Conservation (phyloP, 2,888 invertebrate species). For the Beris chalybata region DNA sequence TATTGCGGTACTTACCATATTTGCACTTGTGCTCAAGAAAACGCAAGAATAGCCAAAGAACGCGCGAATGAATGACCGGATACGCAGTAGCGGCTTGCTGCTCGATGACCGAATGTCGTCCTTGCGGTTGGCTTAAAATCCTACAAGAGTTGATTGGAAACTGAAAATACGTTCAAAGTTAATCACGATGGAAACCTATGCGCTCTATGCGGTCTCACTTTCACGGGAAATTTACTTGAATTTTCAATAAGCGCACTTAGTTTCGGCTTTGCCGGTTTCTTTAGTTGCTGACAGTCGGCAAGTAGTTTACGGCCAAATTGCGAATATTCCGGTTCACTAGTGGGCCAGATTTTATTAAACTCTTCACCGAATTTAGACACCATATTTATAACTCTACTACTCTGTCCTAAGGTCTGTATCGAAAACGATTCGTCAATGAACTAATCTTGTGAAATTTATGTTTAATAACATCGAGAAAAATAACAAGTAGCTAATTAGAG, state of each 20-base stretch:
- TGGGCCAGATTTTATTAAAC: conserved; percentile 46
- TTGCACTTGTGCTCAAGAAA: conserved; percentile 65
- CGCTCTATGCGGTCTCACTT: conserved; percentile 16
- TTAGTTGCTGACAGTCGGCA: conserved; percentile 42
- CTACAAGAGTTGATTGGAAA: conserved; percentile 53
- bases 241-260: conserved; percentile 29
- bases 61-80: conserved; percentile 69
- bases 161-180: conserved; percentile 38
- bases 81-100: conserved; percentile 61
- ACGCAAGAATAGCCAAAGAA: conserved; percentile 63
- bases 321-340: conserved; percentile 34
- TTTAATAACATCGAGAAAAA: too few species aligned
- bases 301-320: conserved; percentile 45
- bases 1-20: conserved; percentile 45
- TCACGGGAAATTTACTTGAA: conserved; percentile 35
- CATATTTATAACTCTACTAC: conserved; percentile 5
- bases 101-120: conserved; percentile 45
- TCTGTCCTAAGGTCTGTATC: neutral
- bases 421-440: neutral
- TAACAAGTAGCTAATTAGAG: too few species aligned
- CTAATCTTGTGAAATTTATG: too few species aligned
- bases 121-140: conserved; percentile 46
- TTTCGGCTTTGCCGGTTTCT: conserved; percentile 39
- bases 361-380: conserved; percentile 46
- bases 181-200: neutral